Evolutionary conservation across 2,113 vertebrate species (phyloP).

Genomic region (Perca flavescens): DNA sequence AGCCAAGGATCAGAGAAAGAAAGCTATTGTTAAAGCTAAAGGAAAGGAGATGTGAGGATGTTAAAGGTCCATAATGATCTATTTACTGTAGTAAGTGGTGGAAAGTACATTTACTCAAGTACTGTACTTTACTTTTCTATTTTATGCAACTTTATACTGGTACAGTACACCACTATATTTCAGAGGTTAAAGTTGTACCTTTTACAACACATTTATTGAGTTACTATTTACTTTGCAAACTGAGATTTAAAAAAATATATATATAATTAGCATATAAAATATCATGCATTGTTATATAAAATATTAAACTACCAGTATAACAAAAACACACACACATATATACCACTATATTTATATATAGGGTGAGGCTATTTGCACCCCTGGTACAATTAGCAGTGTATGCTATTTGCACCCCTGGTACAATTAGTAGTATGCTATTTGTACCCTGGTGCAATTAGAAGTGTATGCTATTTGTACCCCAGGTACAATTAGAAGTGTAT

Average conservation of each 20-base stretch:
- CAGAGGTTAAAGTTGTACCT: background rate
- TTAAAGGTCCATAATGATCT: conserved; percentile 1
- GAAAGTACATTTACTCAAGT: conserved; percentile 13
- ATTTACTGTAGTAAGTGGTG: conserved; percentile 3
- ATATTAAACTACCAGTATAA: background rate
- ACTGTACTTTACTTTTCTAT: background rate
- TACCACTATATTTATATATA: too few species aligned
- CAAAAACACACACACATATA: background rate
- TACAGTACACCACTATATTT: background rate
- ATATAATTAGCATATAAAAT: background rate
- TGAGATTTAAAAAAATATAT: background rate
- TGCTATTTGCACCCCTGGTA: too few species aligned
- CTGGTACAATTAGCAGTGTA: too few species aligned
- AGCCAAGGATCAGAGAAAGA: conserved; percentile 53
- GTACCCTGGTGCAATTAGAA: too few species aligned
- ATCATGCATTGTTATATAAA: background rate
- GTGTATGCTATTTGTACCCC: too few species aligned
- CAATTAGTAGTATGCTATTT: too few species aligned
- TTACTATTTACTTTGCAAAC: background rate
- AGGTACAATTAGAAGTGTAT: too few species aligned
- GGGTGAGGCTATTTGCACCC: too few species aligned
- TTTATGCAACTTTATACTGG: background rate
- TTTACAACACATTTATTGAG: background rate
- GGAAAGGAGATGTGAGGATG: conserved; percentile 7
- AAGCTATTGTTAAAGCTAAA: conserved; percentile 58